A percentile compares a stretch with the other conserved stretches of the same genome.
These are phyloP conservation scores for Chelon auratus DNA, from an alignment of 2,797 vertebrate genomes.

Conservation along the genomic window DNA sequence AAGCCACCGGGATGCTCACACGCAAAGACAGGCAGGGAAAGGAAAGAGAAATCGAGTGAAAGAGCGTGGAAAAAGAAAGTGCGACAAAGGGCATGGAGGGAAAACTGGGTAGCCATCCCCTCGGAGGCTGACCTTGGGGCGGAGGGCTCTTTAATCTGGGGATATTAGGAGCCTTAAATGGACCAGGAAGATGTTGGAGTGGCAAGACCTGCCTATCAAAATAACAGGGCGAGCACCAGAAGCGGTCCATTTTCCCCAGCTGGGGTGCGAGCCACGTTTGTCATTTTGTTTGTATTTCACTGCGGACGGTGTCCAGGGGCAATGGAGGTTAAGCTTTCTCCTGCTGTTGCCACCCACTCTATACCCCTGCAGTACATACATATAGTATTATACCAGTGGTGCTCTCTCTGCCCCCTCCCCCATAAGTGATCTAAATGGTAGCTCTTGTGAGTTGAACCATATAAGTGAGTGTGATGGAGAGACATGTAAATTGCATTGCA, in stretches of 20 bases:
- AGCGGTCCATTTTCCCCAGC: slow-evolving; percentile 80
- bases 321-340: slow-evolving; percentile 68
- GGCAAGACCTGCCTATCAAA: slow-evolving; percentile 87
- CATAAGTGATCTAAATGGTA: slow-evolving; percentile 75
- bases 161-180: slow-evolving; percentile 86
- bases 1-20: slow-evolving; percentile 42
- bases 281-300: slow-evolving; percentile 77
- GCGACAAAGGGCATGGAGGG: slow-evolving; percentile 43
- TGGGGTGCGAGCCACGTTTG: slow-evolving; percentile 65
- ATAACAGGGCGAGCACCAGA: slow-evolving; percentile 73
- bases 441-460: slow-evolving; percentile 81
- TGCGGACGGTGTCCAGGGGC: slow-evolving; percentile 59
- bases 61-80: slow-evolving; percentile 46
- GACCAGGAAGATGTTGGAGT: slow-evolving; percentile 84
- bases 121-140: slow-evolving; percentile 89
- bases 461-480: slow-evolving; percentile 81
- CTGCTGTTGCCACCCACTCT: slow-evolving; percentile 60
- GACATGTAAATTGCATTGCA: slow-evolving; percentile 82
- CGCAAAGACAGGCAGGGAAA: slow-evolving; percentile 29
- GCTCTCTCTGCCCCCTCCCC: slow-evolving; percentile 36
- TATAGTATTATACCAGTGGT: slow-evolving; percentile 45
- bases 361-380: slow-evolving; percentile 43
- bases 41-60: slow-evolving; percentile 32
- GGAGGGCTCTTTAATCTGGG: slow-evolving; percentile 87
- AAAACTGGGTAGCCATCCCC: slow-evolving; percentile 72